Evolutionary conservation across 2,888 invertebrate genomes (phyloP).

Genomic region (Syrphus vitripennis): DNA sequence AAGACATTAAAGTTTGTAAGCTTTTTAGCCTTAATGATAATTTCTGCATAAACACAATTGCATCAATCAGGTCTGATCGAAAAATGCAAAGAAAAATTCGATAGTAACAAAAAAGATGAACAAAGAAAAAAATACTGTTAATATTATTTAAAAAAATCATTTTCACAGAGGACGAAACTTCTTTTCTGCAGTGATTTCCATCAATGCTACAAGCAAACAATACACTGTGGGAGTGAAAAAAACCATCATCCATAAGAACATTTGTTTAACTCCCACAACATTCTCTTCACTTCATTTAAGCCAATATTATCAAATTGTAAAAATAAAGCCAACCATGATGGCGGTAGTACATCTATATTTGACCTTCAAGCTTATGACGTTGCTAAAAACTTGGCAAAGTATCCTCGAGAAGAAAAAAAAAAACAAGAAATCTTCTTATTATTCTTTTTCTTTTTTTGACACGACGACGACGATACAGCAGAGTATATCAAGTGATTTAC

Average conservation of each 20-base stretch:
- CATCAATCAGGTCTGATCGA: constrained; percentile 4
- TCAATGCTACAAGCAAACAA: background rate
- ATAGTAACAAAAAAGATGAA: background rate
- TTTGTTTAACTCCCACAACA: constrained; percentile 35
- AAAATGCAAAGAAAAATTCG: background rate
- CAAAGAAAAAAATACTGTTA: constrained; percentile 26
- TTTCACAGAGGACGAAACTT: constrained; percentile 37
- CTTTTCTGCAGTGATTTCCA: constrained; percentile 39
- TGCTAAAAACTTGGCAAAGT: constrained; percentile 47
- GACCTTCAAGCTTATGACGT: constrained; percentile 35
- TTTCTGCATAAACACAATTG: constrained; percentile 20
- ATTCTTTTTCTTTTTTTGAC: background rate
- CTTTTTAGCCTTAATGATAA: no score
- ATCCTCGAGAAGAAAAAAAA: background rate
- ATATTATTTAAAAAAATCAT: background rate
- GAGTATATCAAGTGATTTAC: constrained; percentile 57
- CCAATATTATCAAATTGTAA: constrained; percentile 53
- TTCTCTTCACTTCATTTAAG: background rate
- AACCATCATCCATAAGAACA: background rate
- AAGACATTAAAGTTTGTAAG: background rate
- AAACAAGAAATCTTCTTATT: background rate
- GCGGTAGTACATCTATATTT: background rate
- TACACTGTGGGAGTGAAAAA: background rate
- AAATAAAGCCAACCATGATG: constrained; percentile 49
- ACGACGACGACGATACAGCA: background rate